Evolutionary conservation across 2,113 vertebrate genomes (phyloP).

Genomic region (Datnioides undecimradiatus): DNA sequence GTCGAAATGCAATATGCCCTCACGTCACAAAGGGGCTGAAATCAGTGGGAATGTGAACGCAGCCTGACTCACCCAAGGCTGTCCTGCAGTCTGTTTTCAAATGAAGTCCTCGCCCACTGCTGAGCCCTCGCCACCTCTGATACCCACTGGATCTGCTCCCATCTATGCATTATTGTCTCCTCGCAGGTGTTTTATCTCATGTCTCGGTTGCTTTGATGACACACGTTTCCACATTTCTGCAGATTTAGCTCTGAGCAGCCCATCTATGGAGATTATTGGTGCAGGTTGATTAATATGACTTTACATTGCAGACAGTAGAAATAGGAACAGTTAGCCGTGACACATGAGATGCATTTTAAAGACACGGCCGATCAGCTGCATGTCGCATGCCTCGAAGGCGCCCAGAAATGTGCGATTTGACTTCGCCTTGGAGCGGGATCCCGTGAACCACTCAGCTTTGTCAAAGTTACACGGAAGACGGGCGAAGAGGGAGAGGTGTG

Average conservation of each 20-base stretch:
- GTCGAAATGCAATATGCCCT: background rate
- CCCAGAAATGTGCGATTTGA: background rate
- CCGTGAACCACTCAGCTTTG: slow-evolving; percentile 21
- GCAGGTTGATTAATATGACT: slow-evolving; percentile 1
- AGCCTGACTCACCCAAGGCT: background rate
- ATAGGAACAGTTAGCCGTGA: background rate
- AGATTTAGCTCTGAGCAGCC: background rate
- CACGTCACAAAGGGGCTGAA: background rate
- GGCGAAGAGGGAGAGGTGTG: slow-evolving; percentile 32
- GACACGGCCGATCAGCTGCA: background rate
- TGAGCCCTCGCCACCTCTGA: background rate
- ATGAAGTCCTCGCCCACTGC: no score
- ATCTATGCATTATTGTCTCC: background rate
- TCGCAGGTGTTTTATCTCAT: background rate
- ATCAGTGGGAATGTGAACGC: background rate
- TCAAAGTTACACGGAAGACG: slow-evolving; percentile 18
- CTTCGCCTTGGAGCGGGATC: slow-evolving; percentile 26
- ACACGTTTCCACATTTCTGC: background rate
- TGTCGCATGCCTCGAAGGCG: background rate
- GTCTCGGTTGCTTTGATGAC: background rate
- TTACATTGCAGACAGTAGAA: background rate
- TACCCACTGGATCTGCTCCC: background rate
- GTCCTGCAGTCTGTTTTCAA: background rate
- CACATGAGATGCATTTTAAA: slow-evolving; percentile 2
- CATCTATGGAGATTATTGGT: background rate